Base-by-base conservation (phyloP, 53 echinoderm and acorn worm species). In the Paelopatides confundens region DNA sequence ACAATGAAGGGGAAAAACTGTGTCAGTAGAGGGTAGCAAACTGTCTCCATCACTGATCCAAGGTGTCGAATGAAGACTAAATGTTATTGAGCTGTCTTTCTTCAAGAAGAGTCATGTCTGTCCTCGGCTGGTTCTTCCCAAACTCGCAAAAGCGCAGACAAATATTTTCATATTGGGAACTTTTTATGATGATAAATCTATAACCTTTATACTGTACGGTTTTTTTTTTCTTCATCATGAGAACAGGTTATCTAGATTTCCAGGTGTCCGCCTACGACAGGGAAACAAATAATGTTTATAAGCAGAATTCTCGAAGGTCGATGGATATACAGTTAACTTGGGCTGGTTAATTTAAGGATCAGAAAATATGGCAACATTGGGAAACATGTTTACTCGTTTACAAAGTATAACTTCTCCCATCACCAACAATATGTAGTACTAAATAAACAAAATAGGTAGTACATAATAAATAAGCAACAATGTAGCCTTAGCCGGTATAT, bases 81-180 rank as follows among this genome's bases (percentile, higher is more conserved):
- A 58, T 58, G 58, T 58, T 23, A 21, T 58, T 21, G 21, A n/a
- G 58, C 21, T 58, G 58, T 58, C 58, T 6, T 58, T 23, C 43
- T 43, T 43, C 43, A 43, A n/a, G 58, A 21, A 58, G 21, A n/a
- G 58, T 18, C 58, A 21, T 58, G 24, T 67, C 67, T 67, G 30
- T 67, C 67, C 67, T 67, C 67, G 29, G 34, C 30, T 67, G 30
- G 30, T 67, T 28, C 67, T 14, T 67, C 67, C 67, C 29, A 10
- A 67, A 29, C 31, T 67, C 67, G 32, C 67, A 31, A 30, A 18
- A 67, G 30, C 28, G 8, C 31, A 5, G 67, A 67, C 67, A 67
- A 67, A 67, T 67, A 67, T 67, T 67, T 67, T 67, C 67, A 67
- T 67, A 67, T 67, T 67, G 28, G 67, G 67, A 67, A 67, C 67